These are phyloP conservation scores for Diploptera punctata DNA, from an alignment of 2,888 invertebrate species.

Conservation along the genomic window DNA sequence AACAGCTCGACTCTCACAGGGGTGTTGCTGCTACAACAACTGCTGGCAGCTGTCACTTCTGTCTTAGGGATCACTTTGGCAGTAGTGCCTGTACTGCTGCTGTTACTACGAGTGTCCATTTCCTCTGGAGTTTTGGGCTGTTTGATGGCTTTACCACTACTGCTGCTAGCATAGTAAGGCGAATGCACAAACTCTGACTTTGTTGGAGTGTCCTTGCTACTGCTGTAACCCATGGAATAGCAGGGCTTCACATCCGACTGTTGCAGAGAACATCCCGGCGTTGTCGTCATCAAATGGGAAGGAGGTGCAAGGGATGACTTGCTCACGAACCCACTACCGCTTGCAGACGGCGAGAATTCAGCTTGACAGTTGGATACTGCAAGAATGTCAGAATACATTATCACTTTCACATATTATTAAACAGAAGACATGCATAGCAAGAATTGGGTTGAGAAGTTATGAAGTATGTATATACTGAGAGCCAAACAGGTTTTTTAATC, in stretches of 20 bases:
- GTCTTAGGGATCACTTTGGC: slow-evolving; percentile 51
- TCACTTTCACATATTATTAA: too few relatives aligned
- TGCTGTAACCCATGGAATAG: slow-evolving; percentile 53
- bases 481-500: too few relatives aligned
- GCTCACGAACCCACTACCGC: slow-evolving; percentile 47
- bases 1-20: slow-evolving; percentile 54
- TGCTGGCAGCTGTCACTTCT: slow-evolving; percentile 53
- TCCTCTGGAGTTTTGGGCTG: slow-evolving; percentile 61
- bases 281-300: slow-evolving; percentile 47
- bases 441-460: too few relatives aligned
- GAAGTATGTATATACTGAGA: too few relatives aligned
- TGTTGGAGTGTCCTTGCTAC: slow-evolving; percentile 38
- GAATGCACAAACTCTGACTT: slow-evolving; percentile 51
- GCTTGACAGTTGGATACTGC: slow-evolving; percentile 52
- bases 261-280: slow-evolving; percentile 38
- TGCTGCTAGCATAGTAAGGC: slow-evolving; percentile 50
- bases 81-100: slow-evolving; percentile 34
- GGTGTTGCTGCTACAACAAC: slow-evolving; percentile 54
- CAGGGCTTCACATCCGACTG: slow-evolving; percentile 56
- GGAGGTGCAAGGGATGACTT: slow-evolving; percentile 44
- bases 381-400: too few relatives aligned
- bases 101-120: slow-evolving; percentile 35
- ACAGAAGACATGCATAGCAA: too few relatives aligned
- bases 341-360: slow-evolving; percentile 51
- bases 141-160: slow-evolving; percentile 50